Evolutionary conservation across 23 tunicate genomes (phyloP), one percentile per base, ranked within the genome.

Genomic region (Corella eumyota): DNA sequence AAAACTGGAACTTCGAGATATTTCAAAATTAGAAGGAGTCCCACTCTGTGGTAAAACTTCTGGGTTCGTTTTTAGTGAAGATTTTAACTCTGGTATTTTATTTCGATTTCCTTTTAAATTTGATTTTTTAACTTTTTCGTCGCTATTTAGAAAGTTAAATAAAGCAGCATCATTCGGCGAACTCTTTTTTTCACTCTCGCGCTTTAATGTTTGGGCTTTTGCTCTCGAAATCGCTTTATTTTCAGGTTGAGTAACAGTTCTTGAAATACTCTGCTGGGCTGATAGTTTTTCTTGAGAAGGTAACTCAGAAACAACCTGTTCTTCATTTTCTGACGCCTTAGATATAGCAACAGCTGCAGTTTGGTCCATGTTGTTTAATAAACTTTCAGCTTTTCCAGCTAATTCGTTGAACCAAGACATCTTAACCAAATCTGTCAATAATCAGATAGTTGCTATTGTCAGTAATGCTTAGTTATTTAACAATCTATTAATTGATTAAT

Each of bases 321-420:
- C 38, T 61, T 32, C 45, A 25, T 52, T 33, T 29, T 23, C 60
- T 1, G 50, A 33, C 0, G 69, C 67, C 67, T 77, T 77, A 4
- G 60, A 52, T 3, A 92, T 92, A 20, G 81, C 93, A 64, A 55
- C 93, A 50, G 93, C 98, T 29, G 98, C 98, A 25, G 79, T 50
- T 75, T 92, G 93, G 49, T 92, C 98, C 32, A 92, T 76, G 49
- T 92, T 92, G 63, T 83, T 85, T 0, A 92, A 71, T 65, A 92
- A 64, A 15, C 76, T 54, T 50, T 92, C 98, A 28, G 93, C 98
- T 52, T 92, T 86, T 11, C 92, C 92, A 40, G 98, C 98, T 30
- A 92, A 28, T 35, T 75, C 66, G 22, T 66, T 75, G 58, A 75
- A 58, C 97, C 97, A 90, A 6, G 97, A 90, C 97, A 90, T 90